A percentile compares a stretch with the other conserved stretches of the same genome.
Evolutionary conservation across 23 tunicate species (phyloP).

Genomic region (Trididemnum clinides): DNA sequence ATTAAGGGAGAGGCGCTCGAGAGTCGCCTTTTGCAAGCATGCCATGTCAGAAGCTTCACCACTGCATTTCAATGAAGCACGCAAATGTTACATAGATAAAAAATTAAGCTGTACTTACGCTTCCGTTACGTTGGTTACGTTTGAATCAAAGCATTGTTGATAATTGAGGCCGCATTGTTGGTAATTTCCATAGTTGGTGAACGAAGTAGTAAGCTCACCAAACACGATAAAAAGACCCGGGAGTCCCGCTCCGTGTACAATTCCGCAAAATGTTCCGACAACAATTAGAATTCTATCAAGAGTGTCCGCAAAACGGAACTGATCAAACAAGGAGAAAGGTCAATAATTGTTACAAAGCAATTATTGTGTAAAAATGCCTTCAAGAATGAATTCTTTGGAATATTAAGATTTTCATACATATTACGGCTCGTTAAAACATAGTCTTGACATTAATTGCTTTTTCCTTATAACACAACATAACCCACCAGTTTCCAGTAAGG

Average conservation of each 20-base stretch:
- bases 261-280: slow-evolving; percentile 50
- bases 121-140: slow-evolving; percentile 19
- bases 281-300: slow-evolving; percentile 49
- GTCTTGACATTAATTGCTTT: too few relatives aligned
- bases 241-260: slow-evolving; percentile 67
- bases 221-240: slow-evolving; percentile 67
- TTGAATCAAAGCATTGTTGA: slow-evolving; percentile 8
- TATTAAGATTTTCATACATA: too few relatives aligned
- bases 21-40: not conserved
- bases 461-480: too few relatives aligned
- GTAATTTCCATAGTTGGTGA: slow-evolving; percentile 54
- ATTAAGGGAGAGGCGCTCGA: too few relatives aligned
- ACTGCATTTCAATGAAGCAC: too few relatives aligned
- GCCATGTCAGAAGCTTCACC: too few relatives aligned
- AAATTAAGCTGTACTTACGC: slow-evolving; percentile 1
- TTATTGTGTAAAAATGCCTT: too few relatives aligned
- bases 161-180: slow-evolving; percentile 50
- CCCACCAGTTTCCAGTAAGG: too few relatives aligned
- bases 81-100: not conserved
- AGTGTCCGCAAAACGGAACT: slow-evolving; percentile 55
- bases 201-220: slow-evolving; percentile 62
- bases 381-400: too few relatives aligned
- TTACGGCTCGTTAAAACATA: too few relatives aligned
- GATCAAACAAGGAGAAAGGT: not conserved
- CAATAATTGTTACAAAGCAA: too few relatives aligned